phyloP scores from a whole-genome alignment of 2,888 invertebrate species.

The Eristalinus sepulchralis region DNA sequence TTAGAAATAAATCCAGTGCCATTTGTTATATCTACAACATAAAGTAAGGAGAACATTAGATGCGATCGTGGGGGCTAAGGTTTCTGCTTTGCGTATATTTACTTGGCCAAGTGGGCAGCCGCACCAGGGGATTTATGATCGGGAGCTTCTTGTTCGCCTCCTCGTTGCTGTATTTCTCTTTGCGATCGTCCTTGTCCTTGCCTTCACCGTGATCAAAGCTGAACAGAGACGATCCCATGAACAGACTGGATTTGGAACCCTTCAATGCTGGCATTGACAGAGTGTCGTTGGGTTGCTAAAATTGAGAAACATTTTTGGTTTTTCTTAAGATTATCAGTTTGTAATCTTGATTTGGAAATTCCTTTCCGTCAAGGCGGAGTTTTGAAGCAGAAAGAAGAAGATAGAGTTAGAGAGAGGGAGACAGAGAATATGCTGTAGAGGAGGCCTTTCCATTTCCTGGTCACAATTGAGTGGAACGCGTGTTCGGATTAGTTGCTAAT shows the following conservation, averaged over 20 bases:
- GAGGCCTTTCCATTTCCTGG: too few relatives aligned
- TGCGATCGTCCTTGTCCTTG: constrained; percentile 74
- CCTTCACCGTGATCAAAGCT: constrained; percentile 78
- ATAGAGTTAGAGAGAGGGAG: too few relatives aligned
- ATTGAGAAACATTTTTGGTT: background rate
- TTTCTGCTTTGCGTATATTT: constrained; percentile 76
- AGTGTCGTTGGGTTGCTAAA: constrained; percentile 79
- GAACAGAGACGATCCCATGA: constrained; percentile 80
- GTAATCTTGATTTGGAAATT: too few relatives aligned
- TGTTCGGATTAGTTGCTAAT: too few relatives aligned
- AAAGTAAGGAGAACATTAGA: background rate
- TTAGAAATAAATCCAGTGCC: constrained; percentile 95
- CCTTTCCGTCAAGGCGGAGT: background rate
- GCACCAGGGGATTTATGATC: constrained; percentile 94
- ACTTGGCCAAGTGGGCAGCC: constrained; percentile 94
- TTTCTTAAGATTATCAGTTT: too few relatives aligned
- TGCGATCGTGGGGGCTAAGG: background rate
- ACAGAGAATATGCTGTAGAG: too few relatives aligned
- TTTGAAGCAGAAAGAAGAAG: too few relatives aligned
- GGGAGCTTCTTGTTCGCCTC: constrained; percentile 88
- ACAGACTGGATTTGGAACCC: constrained; percentile 83
- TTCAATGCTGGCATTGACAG: constrained; percentile 82
- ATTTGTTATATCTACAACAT: constrained; percentile 80
- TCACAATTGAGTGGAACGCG: too few relatives aligned
- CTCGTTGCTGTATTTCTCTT: constrained; percentile 76